Base-by-base conservation (phyloP, 2,888 invertebrate species). In the Nebria brevicollis region DNA sequence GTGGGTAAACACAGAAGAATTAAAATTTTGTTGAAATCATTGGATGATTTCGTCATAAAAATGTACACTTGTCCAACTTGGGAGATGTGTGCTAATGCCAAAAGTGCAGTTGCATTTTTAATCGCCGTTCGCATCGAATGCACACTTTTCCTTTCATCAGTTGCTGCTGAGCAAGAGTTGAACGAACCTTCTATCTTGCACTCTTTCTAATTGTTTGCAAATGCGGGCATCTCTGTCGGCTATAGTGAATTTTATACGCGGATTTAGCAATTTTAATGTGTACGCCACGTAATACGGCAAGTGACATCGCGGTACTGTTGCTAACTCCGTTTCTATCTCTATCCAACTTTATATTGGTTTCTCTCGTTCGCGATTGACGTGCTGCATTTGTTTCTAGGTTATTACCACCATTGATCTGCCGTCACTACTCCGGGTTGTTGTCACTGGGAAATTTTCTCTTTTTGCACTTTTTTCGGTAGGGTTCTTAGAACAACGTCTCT, bases 191-290 rank as follows among this genome's bases (percentile, higher is more conserved):
- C 8, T 54, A 54, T 54, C 54, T 13, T 54, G 54, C 54, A 54
- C 54, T 54, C 54, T 54, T 54, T 54, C 54, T 54, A 54, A 8
- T 54, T 54, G 54, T 54, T 8, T 54, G 54, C 54, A 3, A 54
- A 54, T 54, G 54, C 54, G 13, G 13, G 13, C 7, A 54, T 11
- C 54, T 54, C 25, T 34, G n/a, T 15, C 70, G 70, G 11, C 6
- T 20, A 34, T 25, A 26, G 70, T 70, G 70, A 70, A 70, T 70
- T 70, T 70, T 34, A 70, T 15, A 54, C 70, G 20, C 34, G 70
- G 70, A 70, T 70, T 70, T 70, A 26, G 70, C 70, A 70, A 70
- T 70, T 70, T 70, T 70, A 70, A 70, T 70, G 70, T 70, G 70
- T 26, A 26, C 70, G 70, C 25, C 70, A 70, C 70, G 70, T 70